phyloP scores from a whole-genome alignment of 2,888 invertebrate genomes.

The Tetragonula carbonaria region DNA sequence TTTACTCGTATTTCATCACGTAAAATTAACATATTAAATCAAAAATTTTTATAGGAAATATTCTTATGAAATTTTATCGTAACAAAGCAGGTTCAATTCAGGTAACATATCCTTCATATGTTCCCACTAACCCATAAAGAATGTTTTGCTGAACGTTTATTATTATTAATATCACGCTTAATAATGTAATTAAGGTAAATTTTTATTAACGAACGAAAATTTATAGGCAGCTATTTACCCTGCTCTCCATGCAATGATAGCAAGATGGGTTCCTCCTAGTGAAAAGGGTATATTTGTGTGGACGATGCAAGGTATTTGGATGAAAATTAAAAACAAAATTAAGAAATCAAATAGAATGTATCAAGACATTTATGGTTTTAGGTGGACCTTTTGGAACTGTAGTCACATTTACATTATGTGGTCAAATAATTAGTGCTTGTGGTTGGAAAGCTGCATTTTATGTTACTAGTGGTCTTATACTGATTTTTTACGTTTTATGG shows the following conservation, averaged over 20 bases:
- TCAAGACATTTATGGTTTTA: conserved; percentile 80
- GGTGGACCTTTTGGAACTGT: conserved; percentile 91
- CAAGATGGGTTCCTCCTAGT: conserved; percentile 90
- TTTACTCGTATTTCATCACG: too few species aligned
- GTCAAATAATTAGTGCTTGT: conserved; percentile 86
- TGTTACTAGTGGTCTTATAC: conserved; percentile 86
- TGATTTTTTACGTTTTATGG: conserved; percentile 87
- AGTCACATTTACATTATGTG: conserved; percentile 89
- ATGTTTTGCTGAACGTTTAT: neutral
- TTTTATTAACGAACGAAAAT: neutral
- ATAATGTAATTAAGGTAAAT: neutral
- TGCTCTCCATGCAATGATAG: conserved; percentile 88
- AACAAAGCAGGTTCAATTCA: neutral
- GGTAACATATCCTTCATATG: neutral
- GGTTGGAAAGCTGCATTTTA: conserved; percentile 91
- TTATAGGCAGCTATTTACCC: conserved; percentile 88
- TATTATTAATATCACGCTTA: neutral
- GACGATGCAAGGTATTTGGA: conserved; percentile 85
- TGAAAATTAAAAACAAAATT: neutral
- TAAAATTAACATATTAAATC: neutral
- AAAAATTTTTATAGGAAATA: neutral
- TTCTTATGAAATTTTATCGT: neutral
- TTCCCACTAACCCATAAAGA: neutral
- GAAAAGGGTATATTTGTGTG: conserved; percentile 92
- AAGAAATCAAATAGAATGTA: neutral